Evolutionary conservation across 2,113 vertebrate species (phyloP).

Genomic region (Notothenia coriiceps): DNA sequence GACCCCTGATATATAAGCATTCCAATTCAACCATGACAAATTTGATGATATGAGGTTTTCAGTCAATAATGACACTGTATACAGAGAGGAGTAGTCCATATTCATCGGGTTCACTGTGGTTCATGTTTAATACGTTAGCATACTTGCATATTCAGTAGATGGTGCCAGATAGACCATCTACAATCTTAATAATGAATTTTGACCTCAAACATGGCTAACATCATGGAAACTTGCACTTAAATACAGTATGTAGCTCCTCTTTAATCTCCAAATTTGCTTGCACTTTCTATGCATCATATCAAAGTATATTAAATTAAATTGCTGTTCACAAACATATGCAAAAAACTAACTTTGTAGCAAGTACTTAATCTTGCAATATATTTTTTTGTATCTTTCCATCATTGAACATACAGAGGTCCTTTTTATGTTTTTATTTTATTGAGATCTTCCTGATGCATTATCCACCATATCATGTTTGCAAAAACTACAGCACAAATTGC

Average conservation of each 20-base stretch:
- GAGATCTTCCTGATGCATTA: background rate
- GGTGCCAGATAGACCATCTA: constrained; percentile 19
- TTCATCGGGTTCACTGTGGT: constrained; percentile 35
- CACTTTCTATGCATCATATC: constrained; percentile 41
- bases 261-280: constrained; percentile 27
- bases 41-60: constrained; percentile 3
- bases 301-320: background rate
- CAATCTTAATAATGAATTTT: constrained; percentile 22
- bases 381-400: background rate
- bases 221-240: constrained; percentile 25
- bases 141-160: background rate
- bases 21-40: too few relatives aligned
- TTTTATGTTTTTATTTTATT: background rate
- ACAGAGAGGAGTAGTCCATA: background rate
- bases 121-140: constrained; percentile 17
- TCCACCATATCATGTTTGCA: constrained; percentile 38
- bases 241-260: constrained; percentile 33
- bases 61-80: background rate
- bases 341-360: constrained; percentile 31
- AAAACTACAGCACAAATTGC: constrained; percentile 39
- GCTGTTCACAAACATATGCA: constrained; percentile 38
- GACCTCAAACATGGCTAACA: background rate
- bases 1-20: background rate
- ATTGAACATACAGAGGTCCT: background rate
- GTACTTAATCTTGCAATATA: constrained; percentile 11